phyloP scores from a whole-genome alignment of 2,888 invertebrate genomes.

The Neuroscelio doddi region DNA sequence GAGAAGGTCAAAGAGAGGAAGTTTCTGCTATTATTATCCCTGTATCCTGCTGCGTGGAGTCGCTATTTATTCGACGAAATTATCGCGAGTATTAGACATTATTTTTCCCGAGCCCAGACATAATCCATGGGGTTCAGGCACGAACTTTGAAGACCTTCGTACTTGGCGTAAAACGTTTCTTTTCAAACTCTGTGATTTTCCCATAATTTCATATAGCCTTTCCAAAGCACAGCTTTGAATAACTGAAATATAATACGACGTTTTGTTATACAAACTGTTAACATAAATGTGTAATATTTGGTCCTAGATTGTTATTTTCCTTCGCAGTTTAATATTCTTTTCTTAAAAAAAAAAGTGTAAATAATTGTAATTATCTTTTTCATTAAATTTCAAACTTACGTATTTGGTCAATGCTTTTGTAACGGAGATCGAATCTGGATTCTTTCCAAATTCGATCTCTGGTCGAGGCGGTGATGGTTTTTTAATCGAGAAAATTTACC shows the following conservation, averaged over 20 bases:
- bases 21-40: constrained; percentile 29
- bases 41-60: constrained; percentile 13
- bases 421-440: no score
- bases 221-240: neutral
- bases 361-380: no score
- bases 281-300: neutral
- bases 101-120: neutral
- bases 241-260: neutral
- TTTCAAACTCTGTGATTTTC: neutral
- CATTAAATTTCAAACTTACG: no score
- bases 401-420: no score
- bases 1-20: constrained; percentile 12
- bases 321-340: no score
- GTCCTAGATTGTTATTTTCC: no score
- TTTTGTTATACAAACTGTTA: neutral
- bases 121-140: neutral
- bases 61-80: constrained; percentile 18
- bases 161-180: no score
- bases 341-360: no score
- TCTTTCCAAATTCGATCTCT: no score
- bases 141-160: neutral
- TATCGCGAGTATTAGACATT: constrained; percentile 1
- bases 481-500: no score
- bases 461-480: no score
- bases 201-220: neutral